Evolutionary conservation across 2,797 vertebrate species (phyloP), one percentile per base, ranked within the genome.

Genomic region (Enteromius mattozi): DNA sequence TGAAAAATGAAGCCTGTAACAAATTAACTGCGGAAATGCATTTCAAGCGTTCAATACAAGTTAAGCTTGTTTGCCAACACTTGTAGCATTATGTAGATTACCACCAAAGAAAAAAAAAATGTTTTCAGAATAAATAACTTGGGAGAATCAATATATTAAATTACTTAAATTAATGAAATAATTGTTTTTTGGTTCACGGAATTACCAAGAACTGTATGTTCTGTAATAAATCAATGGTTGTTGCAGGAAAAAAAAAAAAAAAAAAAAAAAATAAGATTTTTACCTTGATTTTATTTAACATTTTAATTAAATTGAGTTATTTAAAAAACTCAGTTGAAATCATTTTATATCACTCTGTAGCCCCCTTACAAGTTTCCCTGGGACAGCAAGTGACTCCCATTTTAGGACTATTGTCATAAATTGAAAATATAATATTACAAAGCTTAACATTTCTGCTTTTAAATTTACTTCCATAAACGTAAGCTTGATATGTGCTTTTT

Each of bases 1-100:
- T 82, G 45, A 82, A 40, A 47, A n/a, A 75, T 75, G 16, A 54
- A 76, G 47, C 71, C 71, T 40, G 71, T 21, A 54, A 66, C 71
- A 40, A 51, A 75, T 66, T 76, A 66, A 75, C n/a, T 21, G 21
- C 8, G 27, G 13, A 72, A 74, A 72, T 33, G 40, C 24, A 75
- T 51, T 51, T 74, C 33, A 14, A 51, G 9, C 17, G 17, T 59
- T 59, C 54, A 77, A 59, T 17, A 1, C 3, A 37, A 40, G 74
- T 27, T 77, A 42, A 61, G 14, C 54, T 77, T 14, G 24, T 61
- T 59, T 24, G n/a, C 4, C 51, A 77, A 59, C n/a, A 49, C 16
- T 33, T 51, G 42, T 49, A 27, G 27, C 71, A 6, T 51, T 21
- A 51, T 51, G 47, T 21, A 17, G 45, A 74, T 74, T 30, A 49